Base-by-base conservation (phyloP, 1,140 invertebrate genomes). In the Dolichoris vasculosae region DNA sequence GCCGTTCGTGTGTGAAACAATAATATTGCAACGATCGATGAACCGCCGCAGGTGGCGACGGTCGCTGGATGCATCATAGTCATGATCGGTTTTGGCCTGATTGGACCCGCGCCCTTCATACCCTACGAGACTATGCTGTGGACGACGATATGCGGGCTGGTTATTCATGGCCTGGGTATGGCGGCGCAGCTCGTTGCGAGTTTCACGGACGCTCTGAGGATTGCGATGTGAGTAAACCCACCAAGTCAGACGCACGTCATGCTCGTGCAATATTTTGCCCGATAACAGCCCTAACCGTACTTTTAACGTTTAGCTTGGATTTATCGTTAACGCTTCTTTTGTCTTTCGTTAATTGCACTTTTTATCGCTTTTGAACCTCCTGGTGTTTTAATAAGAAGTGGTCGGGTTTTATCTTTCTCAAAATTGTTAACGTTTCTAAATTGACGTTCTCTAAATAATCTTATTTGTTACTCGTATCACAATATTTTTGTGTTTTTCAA, bases 111-210 rank as follows among this genome's bases (percentile, higher is more conserved):
- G 0, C 96, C 96, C 0, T 96, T 96, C 87, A 91, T 97, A 77
- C 94, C 95, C 26, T 90, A 93, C 17, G 90, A 94, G 17, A 97
- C 96, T 30, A 91, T 93, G 43, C 90, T 97, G n/a, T 96, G 95
- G 94, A 86, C 96, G 40, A 95, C 95, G 4, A 95, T 97, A 32
- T 38, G 94, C 13, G 96, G 96, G 6, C 91, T 97, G 76, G 94
- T 97, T 30, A 92, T 97, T 7, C 96, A 97, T 87, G 97, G 97
- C 1, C 90, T 97, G 55, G 97, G 97, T 15, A 96, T 97, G 90
- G 95, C 96, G n/a, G 96, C 96, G 23, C 96, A 96, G 88, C 92
- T 97, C 43, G 96, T 97, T 30, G 95, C 97, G 0, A 97, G 96
- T 23, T 98, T 97, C 90, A 95, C 96, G 26, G 96, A 97, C 90